Percentiles rank a stretch among this genome's conserved stretches.
Conservation (phyloP, 2,113 vertebrate species). For the Clarias macrocephalus region DNA sequence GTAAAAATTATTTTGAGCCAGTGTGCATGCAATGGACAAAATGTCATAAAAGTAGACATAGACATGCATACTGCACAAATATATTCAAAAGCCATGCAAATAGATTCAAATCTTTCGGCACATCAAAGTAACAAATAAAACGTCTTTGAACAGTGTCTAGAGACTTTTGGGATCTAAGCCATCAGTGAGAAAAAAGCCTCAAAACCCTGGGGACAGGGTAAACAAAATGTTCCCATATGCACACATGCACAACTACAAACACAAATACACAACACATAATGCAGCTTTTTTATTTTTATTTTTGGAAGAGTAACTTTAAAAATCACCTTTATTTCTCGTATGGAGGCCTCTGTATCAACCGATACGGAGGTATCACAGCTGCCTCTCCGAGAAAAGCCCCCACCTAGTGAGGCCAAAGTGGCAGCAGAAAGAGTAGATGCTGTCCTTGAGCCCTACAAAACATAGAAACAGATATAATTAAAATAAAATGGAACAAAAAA, state of each 20-base stretch:
- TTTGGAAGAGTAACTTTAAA: background rate
- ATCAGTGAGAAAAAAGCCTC: background rate
- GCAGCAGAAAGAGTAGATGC: slow-evolving; percentile 86
- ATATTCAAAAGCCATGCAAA: slow-evolving; percentile 7
- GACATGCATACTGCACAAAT: background rate
- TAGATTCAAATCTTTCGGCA: background rate
- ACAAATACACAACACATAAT: background rate
- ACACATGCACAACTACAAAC: background rate
- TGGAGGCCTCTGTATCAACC: slow-evolving; percentile 87
- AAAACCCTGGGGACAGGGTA: background rate
- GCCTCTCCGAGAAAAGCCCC: slow-evolving; percentile 85
- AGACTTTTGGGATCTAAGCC: background rate
- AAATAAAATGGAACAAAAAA: background rate
- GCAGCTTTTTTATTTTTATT: background rate
- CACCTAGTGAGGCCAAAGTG: slow-evolving; percentile 86
- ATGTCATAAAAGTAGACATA: background rate
- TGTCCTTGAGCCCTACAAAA: slow-evolving; percentile 77
- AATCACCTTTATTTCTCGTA: slow-evolving; percentile 89
- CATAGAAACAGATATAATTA: background rate
- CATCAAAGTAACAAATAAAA: background rate
- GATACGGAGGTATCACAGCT: slow-evolving; percentile 90
- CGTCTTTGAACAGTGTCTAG: background rate
- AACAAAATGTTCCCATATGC: background rate
- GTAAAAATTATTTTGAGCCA: background rate
- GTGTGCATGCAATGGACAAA: background rate